A percentile compares a stretch with the other conserved stretches of the same genome.
Conservation (phyloP, 2,797 vertebrate species). For the Enteromius treurensis region DNA sequence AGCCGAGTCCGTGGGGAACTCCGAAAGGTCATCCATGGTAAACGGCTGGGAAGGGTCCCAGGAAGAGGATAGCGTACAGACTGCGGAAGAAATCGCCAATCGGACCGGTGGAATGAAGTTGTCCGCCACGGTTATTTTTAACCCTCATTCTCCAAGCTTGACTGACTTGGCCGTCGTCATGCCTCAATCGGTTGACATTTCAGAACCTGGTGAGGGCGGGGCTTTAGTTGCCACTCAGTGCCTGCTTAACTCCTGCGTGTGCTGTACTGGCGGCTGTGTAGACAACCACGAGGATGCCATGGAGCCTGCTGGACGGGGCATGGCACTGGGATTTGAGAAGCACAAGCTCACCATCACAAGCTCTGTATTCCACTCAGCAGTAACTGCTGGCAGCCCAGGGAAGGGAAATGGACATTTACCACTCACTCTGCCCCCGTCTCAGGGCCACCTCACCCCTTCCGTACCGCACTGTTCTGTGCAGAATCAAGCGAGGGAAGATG, state of each 20-base stretch:
- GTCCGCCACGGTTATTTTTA: conserved; percentile 97
- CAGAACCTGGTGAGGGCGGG: conserved; percentile 53
- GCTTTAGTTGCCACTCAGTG: conserved; percentile 86
- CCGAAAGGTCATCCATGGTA: conserved; percentile 55
- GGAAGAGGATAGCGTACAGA: conserved; percentile 79
- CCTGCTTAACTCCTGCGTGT: conserved; percentile 94
- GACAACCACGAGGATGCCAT: conserved; percentile 82
- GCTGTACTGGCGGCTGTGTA: conserved; percentile 88
- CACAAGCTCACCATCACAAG: conserved; percentile 75
- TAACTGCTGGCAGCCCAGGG: conserved; percentile 42
- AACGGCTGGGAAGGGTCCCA: conserved; percentile 85
- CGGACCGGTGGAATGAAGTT: conserved; percentile 98
- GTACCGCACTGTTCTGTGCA: conserved; percentile 19
- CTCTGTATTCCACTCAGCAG: conserved; percentile 81
- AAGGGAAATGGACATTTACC: conserved; percentile 68
- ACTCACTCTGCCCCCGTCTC: conserved; percentile 50
- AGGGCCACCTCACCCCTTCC: conserved; percentile 63
- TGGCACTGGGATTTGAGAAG: conserved; percentile 74
- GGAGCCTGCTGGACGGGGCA: conserved; percentile 69
- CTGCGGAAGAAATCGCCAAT: conserved; percentile 90
- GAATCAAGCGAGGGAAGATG: conserved; percentile 62
- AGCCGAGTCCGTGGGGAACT: conserved; percentile 69
- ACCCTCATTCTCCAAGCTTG: conserved; percentile 87
- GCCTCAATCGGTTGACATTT: conserved; percentile 65
- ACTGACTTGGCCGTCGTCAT: conserved; percentile 76